These are phyloP conservation scores for Micrasema longulum DNA, from an alignment of 1,140 invertebrate genomes.

Conservation along the genomic window DNA sequence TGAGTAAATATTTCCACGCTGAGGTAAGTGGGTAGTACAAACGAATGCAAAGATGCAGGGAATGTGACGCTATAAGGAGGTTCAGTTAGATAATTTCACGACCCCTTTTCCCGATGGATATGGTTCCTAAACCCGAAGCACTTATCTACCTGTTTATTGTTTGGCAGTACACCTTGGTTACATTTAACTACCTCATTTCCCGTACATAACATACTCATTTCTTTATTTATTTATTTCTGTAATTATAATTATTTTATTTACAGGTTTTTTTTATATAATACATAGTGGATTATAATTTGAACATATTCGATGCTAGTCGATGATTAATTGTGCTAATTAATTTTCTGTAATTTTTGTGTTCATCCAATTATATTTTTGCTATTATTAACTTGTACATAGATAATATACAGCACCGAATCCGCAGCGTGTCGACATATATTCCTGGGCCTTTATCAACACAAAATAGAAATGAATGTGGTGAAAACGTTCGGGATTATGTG, in stretches of 20 bases:
- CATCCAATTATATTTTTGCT: conserved; percentile 45
- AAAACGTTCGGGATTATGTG: background rate
- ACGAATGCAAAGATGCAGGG: no score
- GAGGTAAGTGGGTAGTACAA: no score
- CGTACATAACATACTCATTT: conserved; percentile 36
- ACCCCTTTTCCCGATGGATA: conserved; percentile 22
- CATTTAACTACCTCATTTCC: conserved; percentile 18
- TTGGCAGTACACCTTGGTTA: conserved; percentile 41
- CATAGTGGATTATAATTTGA: conserved; percentile 41
- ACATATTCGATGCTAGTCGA: conserved; percentile 39
- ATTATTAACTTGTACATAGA: conserved; percentile 44
- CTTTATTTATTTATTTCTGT: conserved; percentile 40
- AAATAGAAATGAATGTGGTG: background rate
- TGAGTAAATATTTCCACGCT: no score
- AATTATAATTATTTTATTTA: conserved; percentile 39
- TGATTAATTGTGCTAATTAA: conserved; percentile 47
- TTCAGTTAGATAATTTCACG: no score
- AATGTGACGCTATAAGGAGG: no score
- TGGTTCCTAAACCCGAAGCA: conserved; percentile 34
- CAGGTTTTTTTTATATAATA: conserved; percentile 40
- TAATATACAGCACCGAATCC: conserved; percentile 24
- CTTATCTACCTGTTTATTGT: conserved; percentile 41
- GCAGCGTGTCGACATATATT: conserved; percentile 28
- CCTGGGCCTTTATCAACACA: background rate
- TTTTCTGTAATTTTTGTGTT: conserved; percentile 46